Conservation (phyloP, 2,888 invertebrate genomes). For the Diadegma fenestrale region DNA sequence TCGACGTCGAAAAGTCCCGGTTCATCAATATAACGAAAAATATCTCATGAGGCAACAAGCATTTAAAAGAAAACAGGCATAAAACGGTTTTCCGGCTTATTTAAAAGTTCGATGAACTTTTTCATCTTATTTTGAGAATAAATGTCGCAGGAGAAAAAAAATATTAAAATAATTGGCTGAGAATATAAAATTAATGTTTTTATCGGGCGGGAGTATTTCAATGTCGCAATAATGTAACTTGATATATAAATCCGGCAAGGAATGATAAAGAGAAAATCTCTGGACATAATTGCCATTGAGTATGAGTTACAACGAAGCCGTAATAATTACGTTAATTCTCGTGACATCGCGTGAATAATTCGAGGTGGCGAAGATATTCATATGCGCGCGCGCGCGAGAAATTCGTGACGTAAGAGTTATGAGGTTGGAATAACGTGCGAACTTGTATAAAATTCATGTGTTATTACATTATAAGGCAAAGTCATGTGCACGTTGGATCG, state of each 20-base stretch:
- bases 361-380: slow-evolving; percentile 28
- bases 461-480: slow-evolving; percentile 23
- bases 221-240: not conserved
- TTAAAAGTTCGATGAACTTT: slow-evolving; percentile 13
- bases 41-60: not conserved
- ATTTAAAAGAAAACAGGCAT: not conserved
- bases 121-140: not conserved
- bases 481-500: slow-evolving; percentile 10
- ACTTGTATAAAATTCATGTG: slow-evolving; percentile 38
- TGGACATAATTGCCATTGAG: not conserved
- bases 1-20: slow-evolving; percentile 14
- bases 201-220: not conserved
- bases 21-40: slow-evolving; percentile 19
- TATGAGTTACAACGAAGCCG: not conserved
- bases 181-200: not conserved
- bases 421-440: slow-evolving; percentile 40
- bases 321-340: slow-evolving; percentile 40
- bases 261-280: not conserved
- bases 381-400: not conserved
- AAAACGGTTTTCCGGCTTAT: not conserved
- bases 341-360: slow-evolving; percentile 52
- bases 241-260: not conserved
- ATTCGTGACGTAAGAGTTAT: slow-evolving; percentile 50
- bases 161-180: not conserved
- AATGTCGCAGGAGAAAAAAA: not conserved